phyloP scores from a whole-genome alignment of 2,888 invertebrate species.

The Ichneumon xanthorius region DNA sequence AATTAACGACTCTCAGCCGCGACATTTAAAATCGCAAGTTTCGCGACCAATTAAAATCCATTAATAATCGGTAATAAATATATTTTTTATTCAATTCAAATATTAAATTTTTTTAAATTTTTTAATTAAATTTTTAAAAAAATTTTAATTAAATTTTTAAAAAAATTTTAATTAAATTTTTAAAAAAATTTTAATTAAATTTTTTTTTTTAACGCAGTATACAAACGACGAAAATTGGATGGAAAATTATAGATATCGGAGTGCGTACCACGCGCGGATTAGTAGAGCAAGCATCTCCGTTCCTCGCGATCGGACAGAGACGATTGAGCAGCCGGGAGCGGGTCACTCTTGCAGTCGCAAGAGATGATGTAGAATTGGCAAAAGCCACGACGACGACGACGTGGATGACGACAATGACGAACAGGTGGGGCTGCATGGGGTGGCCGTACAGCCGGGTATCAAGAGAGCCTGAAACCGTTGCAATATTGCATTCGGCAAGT shows the following conservation, averaged over 20 bases:
- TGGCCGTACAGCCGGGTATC: constrained; percentile 45
- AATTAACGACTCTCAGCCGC: too few relatives aligned
- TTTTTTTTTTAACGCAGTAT: not conserved
- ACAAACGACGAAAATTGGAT: not conserved
- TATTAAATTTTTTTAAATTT: not conserved
- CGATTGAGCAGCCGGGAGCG: constrained; percentile 72
- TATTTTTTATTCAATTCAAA: not conserved
- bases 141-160: too few relatives aligned
- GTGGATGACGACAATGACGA: constrained; percentile 17
- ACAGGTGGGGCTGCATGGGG: constrained; percentile 24
- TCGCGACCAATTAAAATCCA: too few relatives aligned
- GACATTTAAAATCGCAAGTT: too few relatives aligned
- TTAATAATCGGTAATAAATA: too few relatives aligned
- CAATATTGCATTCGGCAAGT: constrained; percentile 81
- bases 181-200: too few relatives aligned
- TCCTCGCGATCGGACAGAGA: constrained; percentile 74
- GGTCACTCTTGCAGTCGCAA: constrained; percentile 55
- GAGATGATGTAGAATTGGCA: constrained; percentile 78
- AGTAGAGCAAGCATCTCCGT: constrained; percentile 79
- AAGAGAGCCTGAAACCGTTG: constrained; percentile 72
- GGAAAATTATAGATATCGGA: constrained; percentile 45
- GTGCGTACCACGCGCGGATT: constrained; percentile 79
- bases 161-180: too few relatives aligned
- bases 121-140: too few relatives aligned
- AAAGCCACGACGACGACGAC: constrained; percentile 66